Evolutionary conservation across 2,113 vertebrate species (phyloP).

Genomic region (Tychaedon coryphoeus): DNA sequence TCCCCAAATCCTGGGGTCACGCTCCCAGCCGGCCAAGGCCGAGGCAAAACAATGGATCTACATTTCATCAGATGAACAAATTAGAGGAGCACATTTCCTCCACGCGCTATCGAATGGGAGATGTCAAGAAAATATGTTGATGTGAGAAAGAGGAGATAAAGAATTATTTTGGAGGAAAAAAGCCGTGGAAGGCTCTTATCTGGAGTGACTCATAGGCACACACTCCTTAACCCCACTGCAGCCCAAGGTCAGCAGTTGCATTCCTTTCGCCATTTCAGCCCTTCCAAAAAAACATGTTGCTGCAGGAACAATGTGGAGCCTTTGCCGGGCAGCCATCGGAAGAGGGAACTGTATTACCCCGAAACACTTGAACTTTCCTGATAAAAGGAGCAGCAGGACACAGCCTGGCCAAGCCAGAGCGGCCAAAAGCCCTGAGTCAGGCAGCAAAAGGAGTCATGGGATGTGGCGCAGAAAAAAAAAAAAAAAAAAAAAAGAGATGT

Average conservation of each 20-base stretch:
- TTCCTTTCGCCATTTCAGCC: constrained; percentile 61
- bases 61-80: constrained; percentile 50
- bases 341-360: constrained; percentile 43
- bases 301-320: constrained; percentile 53
- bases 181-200: constrained; percentile 66
- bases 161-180: constrained; percentile 67
- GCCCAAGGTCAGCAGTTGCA: constrained; percentile 71
- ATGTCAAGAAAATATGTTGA: constrained; percentile 71
- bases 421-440: constrained; percentile 51
- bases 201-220: constrained; percentile 66
- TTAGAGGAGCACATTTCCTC: constrained; percentile 52
- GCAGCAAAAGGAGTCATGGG: constrained; percentile 28
- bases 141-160: constrained; percentile 68
- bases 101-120: constrained; percentile 41
- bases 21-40: neutral
- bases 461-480: neutral
- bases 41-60: constrained; percentile 6
- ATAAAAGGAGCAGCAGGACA: constrained; percentile 39
- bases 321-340: constrained; percentile 3
- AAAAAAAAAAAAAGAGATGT: neutral
- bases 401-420: neutral
- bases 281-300: constrained; percentile 57
- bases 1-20: neutral
- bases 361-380: constrained; percentile 64
- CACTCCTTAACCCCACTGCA: constrained; percentile 73